Conservation (phyloP, 2,113 vertebrate species). For the Xiphophorus hellerii region DNA sequence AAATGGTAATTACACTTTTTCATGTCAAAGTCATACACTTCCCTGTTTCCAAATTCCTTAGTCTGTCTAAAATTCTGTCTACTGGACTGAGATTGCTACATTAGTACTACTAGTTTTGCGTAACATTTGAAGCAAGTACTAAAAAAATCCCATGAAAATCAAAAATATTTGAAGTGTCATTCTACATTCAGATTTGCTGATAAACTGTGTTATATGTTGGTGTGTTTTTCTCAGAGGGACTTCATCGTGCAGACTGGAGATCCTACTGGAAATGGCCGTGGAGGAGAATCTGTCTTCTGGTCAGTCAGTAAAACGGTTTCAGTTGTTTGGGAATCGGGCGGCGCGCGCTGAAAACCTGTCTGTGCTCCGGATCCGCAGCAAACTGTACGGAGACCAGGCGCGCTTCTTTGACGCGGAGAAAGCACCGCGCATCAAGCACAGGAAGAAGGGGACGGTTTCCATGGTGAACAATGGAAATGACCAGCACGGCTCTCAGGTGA, state of each 20-base stretch:
- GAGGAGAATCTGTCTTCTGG: constrained; percentile 95
- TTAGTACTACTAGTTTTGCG: no score
- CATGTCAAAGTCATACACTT: background rate
- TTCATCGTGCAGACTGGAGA: constrained; percentile 97
- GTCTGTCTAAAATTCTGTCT: no score
- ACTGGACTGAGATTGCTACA: no score
- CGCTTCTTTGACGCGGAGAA: constrained; percentile 94
- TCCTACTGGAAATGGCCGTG: constrained; percentile 92
- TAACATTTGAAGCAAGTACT: no score
- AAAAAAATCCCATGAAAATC: no score
- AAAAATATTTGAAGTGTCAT: no score
- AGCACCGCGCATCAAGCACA: constrained; percentile 94
- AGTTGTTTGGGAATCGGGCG: background rate
- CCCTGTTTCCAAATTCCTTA: background rate
- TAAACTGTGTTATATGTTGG: background rate
- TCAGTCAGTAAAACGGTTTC: constrained; percentile 58
- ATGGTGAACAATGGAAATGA: constrained; percentile 97
- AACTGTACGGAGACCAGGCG: constrained; percentile 96
- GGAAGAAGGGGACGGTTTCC: constrained; percentile 93
- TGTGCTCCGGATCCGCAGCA: constrained; percentile 75
- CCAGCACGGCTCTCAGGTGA: constrained; percentile 96
- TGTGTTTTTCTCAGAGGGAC: constrained; percentile 82
- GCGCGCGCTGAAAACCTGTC: background rate
- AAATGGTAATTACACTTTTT: background rate
- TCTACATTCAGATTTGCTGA: no score